Evolutionary conservation across 2,888 invertebrate species (phyloP), one percentile per base, ranked within the genome.

Genomic region (Ormyrus nitidulus): DNA sequence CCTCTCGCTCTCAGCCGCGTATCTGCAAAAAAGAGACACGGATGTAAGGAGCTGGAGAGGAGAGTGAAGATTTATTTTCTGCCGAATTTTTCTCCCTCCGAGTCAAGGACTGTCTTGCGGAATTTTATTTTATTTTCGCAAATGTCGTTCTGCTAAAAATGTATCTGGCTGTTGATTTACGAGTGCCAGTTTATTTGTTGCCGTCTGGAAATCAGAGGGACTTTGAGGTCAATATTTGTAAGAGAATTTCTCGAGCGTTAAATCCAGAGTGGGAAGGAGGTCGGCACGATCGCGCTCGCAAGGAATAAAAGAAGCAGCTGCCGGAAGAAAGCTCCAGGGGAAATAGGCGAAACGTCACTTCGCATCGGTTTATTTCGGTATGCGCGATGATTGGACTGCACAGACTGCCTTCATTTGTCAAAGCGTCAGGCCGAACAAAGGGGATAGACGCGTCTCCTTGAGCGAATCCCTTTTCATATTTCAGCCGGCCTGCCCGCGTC

Each of bases 321-420:
- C 34, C 34, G 34, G 34, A 34, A 34, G 3, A 34, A 34, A 34
- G 34, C 34, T 34, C 34, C 34, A 34, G 34, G 34, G 34, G 9
- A 62, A 49, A 71, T 48, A 56, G 11, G 53, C 11, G 53, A 65
- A 66, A 71, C 10, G 69, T 58, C 46, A 69, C 64, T 77, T 80
- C 73, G 73, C 77, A 80, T 76, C 69, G 77, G 69, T 73, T 77
- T 80, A 77, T 80, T 73, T 74, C 72, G 62, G 68, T 53, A 44
- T 9, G 51, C 19, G 19, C 70, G 80, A 73, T 81, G 80, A 81
- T 81, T 81, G 80, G 80, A 77, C 80, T 65, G n/a, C 66, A 56
- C 11, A 44, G 56, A 48, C 72, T 13, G 78, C 74, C 75, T 78
- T 81, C 81, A 81, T 81, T 81, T 81, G 72, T 81, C 81, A 81